A percentile compares a stretch with the other conserved stretches of the same genome.
Evolutionary conservation across 2,797 vertebrate genomes (phyloP).

Genomic region (Zenarchopterus dispar): DNA sequence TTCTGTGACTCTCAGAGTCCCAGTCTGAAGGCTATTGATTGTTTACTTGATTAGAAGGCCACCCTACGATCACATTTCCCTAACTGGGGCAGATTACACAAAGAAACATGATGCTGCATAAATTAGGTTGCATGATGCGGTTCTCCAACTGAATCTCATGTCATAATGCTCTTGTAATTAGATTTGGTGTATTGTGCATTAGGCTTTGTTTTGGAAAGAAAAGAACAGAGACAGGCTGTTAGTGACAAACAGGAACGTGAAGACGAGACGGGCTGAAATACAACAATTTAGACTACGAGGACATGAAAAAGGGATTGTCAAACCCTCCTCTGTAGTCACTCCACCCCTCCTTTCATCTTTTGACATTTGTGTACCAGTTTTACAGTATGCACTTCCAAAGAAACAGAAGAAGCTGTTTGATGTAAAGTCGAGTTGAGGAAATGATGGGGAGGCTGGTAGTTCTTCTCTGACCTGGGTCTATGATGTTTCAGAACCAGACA

Average conservation of each 20-base stretch:
- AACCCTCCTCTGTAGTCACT: too few species aligned
- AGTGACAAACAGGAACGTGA: slow-evolving; percentile 41
- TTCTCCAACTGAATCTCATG: slow-evolving; percentile 71
- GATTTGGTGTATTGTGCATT: slow-evolving; percentile 77
- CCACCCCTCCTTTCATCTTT: too few species aligned
- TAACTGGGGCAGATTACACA: slow-evolving; percentile 70
- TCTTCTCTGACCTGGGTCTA: too few species aligned
- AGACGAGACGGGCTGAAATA: slow-evolving; percentile 15
- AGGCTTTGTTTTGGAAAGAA: slow-evolving; percentile 70
- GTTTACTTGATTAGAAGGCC: slow-evolving; percentile 72
- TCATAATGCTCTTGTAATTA: slow-evolving; percentile 80
- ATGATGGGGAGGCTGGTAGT: too few species aligned
- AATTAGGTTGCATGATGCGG: slow-evolving; percentile 70
- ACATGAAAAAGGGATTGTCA: slow-evolving; percentile 24
- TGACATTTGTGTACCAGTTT: too few species aligned
- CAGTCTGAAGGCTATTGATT: slow-evolving; percentile 59
- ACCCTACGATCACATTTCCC: slow-evolving; percentile 72
- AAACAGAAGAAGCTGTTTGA: too few species aligned
- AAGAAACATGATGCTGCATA: slow-evolving; percentile 79
- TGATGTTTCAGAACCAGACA: too few species aligned
- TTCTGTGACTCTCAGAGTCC: slow-evolving; percentile 33
- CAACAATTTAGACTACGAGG: slow-evolving; percentile 27
- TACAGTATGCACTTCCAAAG: too few species aligned
- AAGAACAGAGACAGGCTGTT: slow-evolving; percentile 57
- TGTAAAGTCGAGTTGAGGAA: too few species aligned